Conservation (phyloP, 2,888 invertebrate species). For the Sesamia inferens region DNA sequence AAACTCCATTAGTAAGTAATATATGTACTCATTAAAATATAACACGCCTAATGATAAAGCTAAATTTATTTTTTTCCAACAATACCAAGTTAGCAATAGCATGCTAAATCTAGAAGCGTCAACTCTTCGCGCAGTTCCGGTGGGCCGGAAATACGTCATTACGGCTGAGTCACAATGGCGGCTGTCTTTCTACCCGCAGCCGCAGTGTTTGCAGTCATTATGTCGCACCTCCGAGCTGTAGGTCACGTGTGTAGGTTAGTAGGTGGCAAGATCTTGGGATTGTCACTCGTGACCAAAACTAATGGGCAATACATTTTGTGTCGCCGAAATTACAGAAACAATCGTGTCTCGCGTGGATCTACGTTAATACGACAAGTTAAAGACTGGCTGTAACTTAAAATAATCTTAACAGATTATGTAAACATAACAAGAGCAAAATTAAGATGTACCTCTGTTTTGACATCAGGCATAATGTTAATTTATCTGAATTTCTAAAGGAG, state of each 20-base stretch:
- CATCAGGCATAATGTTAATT: not conserved
- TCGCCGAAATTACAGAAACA: not conserved
- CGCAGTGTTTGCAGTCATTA: slow-evolving; percentile 56
- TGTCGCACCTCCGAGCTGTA: slow-evolving; percentile 57
- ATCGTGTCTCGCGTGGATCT: not conserved
- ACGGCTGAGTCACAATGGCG: slow-evolving; percentile 69
- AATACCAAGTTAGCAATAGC: slow-evolving; percentile 19
- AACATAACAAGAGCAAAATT: not conserved
- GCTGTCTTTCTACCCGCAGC: slow-evolving; percentile 46
- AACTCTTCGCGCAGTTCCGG: slow-evolving; percentile 53
- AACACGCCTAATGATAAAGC: not conserved
- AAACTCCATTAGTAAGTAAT: too few relatives aligned
- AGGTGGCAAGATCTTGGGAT: not conserved
- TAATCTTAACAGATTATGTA: too few relatives aligned
- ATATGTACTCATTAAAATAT: not conserved
- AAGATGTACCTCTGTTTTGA: too few relatives aligned
- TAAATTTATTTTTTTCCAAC: not conserved
- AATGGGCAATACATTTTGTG: not conserved
- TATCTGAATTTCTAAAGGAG: not conserved
- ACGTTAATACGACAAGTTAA: not conserved
- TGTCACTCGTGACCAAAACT: not conserved
- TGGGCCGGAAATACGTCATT: slow-evolving; percentile 78
- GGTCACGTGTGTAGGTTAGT: slow-evolving; percentile 33
- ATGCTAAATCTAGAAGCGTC: slow-evolving; percentile 32
- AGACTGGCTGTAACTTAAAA: not conserved